phyloP scores from a whole-genome alignment of 2,113 vertebrate genomes.

The Mirza zaza region DNA sequence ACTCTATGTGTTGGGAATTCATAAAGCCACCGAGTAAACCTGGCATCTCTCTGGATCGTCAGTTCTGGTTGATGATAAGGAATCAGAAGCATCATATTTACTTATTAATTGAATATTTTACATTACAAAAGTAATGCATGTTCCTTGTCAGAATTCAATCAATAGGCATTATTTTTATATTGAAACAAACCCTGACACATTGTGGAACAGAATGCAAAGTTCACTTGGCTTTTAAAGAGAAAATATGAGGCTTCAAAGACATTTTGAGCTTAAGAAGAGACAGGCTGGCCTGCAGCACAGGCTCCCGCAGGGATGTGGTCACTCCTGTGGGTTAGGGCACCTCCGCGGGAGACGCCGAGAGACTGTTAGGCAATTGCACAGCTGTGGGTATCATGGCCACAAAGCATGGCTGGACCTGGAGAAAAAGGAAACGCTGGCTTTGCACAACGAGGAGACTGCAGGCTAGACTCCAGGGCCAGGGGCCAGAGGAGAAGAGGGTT shows the following conservation, averaged over 20 bases:
- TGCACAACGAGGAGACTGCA: rapidly evolving
- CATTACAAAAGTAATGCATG: conserved; percentile 54
- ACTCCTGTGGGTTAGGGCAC: background rate
- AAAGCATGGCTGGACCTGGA: background rate
- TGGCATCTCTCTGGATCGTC: conserved; percentile 14
- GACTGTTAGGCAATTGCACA: rapidly evolving
- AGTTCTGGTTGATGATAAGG: conserved; percentile 30
- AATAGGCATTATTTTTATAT: conserved; percentile 56
- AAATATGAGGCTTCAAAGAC: background rate
- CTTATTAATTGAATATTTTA: conserved; percentile 67
- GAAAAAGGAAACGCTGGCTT: background rate
- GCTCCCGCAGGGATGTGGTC: background rate
- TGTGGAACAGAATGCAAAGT: conserved; percentile 21
- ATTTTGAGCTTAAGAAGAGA: background rate
- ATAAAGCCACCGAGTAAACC: conserved; percentile 21
- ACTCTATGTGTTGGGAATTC: conserved; percentile 35
- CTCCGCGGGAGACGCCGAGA: background rate
- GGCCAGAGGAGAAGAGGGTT: background rate
- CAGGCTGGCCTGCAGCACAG: background rate
- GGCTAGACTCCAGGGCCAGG: background rate
- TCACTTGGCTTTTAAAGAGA: background rate
- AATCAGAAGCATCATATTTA: conserved; percentile 52
- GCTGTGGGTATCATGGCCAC: background rate
- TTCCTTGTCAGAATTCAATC: conserved; percentile 69
- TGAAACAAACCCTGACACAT: conserved; percentile 53